These are phyloP conservation scores for Chrysotoxum bicinctum DNA, from an alignment of 2,888 invertebrate species.

Conservation along the genomic window DNA sequence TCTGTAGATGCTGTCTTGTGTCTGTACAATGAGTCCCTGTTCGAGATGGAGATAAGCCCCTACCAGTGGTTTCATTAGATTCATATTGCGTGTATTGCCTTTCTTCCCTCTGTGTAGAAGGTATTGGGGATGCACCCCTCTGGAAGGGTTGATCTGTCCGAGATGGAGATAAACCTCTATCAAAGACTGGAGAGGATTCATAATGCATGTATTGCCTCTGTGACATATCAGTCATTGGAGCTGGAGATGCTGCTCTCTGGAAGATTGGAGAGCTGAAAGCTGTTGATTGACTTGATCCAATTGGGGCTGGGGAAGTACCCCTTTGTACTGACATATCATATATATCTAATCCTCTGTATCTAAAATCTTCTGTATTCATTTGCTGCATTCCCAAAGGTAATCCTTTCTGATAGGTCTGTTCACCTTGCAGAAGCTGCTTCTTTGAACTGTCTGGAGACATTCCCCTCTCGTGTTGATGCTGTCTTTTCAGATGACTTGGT, in stretches of 20 bases:
- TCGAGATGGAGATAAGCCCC: slow-evolving; percentile 20
- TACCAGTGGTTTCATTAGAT: background rate
- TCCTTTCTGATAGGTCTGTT: background rate
- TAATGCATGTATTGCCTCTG: background rate
- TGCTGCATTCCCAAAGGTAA: background rate
- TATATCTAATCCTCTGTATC: slow-evolving; percentile 16
- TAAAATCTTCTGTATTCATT: background rate
- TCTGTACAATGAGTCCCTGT: background rate
- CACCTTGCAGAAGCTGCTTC: slow-evolving; percentile 30
- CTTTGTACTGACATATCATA: slow-evolving; percentile 27
- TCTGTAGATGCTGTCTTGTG: slow-evolving; percentile 22
- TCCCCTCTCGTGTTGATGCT: slow-evolving; percentile 77
- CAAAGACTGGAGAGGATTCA: background rate
- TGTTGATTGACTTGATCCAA: background rate
- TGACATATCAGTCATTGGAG: background rate
- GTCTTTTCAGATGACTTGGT: slow-evolving; percentile 75
- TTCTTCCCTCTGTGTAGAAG: background rate
- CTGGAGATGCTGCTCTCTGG: background rate
- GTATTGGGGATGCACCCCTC: background rate
- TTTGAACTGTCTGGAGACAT: slow-evolving; percentile 75
- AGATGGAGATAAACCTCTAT: slow-evolving; percentile 16
- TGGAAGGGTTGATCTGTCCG: background rate
- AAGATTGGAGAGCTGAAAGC: slow-evolving; percentile 3
- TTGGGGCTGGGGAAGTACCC: slow-evolving; percentile 12
- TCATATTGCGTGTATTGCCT: slow-evolving; percentile 10